Evolutionary conservation across 1,140 invertebrate species (phyloP).

Genomic region (Brachionus asplanchnoidis): DNA sequence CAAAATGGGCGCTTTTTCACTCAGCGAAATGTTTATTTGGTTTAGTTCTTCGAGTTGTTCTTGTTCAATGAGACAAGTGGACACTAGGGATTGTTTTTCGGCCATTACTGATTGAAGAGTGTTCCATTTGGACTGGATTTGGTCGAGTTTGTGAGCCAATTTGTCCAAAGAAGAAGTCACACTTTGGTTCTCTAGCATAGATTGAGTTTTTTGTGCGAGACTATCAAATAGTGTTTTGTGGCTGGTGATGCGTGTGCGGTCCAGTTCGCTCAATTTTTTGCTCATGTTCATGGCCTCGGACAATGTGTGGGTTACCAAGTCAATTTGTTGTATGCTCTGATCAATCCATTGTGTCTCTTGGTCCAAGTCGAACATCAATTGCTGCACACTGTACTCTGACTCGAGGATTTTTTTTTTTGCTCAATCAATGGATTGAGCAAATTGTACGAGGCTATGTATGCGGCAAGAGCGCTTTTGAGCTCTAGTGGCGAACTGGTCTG

Average conservation of each 20-base stretch:
- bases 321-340: neutral
- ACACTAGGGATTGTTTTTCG: neutral
- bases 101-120: neutral
- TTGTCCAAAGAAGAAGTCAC: neutral
- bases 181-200: neutral
- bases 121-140: neutral
- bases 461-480: neutral
- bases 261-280: conserved; percentile 28
- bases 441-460: neutral
- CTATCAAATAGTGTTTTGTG: neutral
- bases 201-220: neutral
- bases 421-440: neutral
- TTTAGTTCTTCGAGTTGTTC: conserved; percentile 32
- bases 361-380: conserved; percentile 22
- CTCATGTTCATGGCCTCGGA: conserved; percentile 11
- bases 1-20: conserved; percentile 5
- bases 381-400: neutral
- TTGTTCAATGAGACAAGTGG: neutral
- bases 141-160: neutral
- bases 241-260: neutral
- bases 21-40: neutral
- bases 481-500: neutral
- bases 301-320: neutral
- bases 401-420: neutral
- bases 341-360: conserved; percentile 22